These are phyloP conservation scores for Sebastolobus altivelis DNA, from an alignment of 2,797 vertebrate species.

Conservation along the genomic window DNA sequence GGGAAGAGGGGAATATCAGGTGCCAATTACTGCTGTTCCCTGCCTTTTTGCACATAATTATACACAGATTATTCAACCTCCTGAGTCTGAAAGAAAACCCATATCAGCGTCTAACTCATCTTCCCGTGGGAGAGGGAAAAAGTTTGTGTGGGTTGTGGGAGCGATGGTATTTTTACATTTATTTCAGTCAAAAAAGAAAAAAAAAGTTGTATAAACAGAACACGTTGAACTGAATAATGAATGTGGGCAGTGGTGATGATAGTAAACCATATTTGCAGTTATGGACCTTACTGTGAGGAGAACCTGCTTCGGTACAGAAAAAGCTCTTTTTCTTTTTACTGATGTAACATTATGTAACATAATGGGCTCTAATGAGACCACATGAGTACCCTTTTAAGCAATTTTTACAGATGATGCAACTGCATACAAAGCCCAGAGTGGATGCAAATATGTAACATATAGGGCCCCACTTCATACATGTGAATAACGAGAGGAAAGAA, in stretches of 20 bases:
- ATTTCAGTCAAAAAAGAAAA: slow-evolving; percentile 8
- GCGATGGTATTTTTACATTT: slow-evolving; percentile 38
- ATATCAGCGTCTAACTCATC: slow-evolving; percentile 40
- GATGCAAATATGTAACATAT: not conserved
- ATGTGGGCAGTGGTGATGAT: not conserved
- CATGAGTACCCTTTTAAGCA: not conserved
- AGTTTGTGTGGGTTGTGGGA: slow-evolving; percentile 43
- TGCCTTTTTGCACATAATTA: slow-evolving; percentile 67
- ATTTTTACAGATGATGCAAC: not conserved
- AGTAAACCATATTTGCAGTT: not conserved
- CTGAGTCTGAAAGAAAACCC: slow-evolving; percentile 62
- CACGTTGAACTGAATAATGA: not conserved
- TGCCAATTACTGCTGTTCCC: slow-evolving; percentile 67
- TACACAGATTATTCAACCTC: slow-evolving; percentile 62
- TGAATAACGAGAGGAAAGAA: not conserved
- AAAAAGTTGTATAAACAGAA: slow-evolving; percentile 1
- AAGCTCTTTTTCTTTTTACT: not conserved
- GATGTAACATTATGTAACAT: not conserved
- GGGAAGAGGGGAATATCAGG: slow-evolving; percentile 57
- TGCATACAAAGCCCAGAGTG: not conserved
- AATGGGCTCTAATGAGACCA: not conserved
- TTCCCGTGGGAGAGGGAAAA: slow-evolving; percentile 30
- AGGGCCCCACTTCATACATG: not conserved
- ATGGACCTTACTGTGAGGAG: not conserved
- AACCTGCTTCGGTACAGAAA: not conserved